phyloP scores from a whole-genome alignment of 2,888 invertebrate genomes.

The Metacarcinus magister region DNA sequence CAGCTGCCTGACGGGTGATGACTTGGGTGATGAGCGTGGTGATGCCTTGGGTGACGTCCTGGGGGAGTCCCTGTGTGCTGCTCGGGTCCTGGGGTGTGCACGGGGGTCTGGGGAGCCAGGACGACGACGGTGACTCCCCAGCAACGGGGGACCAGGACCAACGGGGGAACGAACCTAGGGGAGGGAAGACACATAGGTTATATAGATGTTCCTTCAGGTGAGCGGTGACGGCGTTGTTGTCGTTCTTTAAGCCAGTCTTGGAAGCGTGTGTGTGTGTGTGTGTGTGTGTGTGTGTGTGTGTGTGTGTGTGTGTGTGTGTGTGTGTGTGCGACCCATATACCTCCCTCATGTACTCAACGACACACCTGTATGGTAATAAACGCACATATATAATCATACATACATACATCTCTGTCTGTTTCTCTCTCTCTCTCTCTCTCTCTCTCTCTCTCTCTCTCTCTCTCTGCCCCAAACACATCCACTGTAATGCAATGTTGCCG shows the following conservation, averaged over 20 bases:
- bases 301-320: not conserved
- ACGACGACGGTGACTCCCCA: constrained; percentile 73
- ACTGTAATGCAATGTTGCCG: too few species aligned
- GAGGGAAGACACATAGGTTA: constrained; percentile 10
- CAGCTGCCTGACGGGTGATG: constrained; percentile 77
- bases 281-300: constrained; percentile 28
- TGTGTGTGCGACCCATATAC: not conserved
- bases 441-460: constrained; percentile 32
- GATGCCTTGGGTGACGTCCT: constrained; percentile 73
- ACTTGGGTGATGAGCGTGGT: constrained; percentile 77
- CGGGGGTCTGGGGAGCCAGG: constrained; percentile 73
- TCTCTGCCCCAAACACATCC: too few species aligned
- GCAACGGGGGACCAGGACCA: constrained; percentile 71
- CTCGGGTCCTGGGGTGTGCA: constrained; percentile 62
- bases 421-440: constrained; percentile 51
- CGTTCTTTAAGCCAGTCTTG: too few species aligned
- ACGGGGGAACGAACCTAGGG: constrained; percentile 58
- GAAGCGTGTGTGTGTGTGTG: too few species aligned
- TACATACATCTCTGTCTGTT: constrained; percentile 26
- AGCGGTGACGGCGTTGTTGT: not conserved
- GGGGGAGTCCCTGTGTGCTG: constrained; percentile 71
- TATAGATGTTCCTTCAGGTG: constrained; percentile 48
- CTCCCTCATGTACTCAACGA: not conserved
- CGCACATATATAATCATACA: not conserved
- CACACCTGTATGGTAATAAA: not conserved